Conservation (phyloP, 1,140 invertebrate species). For the Micrasema minimum region DNA sequence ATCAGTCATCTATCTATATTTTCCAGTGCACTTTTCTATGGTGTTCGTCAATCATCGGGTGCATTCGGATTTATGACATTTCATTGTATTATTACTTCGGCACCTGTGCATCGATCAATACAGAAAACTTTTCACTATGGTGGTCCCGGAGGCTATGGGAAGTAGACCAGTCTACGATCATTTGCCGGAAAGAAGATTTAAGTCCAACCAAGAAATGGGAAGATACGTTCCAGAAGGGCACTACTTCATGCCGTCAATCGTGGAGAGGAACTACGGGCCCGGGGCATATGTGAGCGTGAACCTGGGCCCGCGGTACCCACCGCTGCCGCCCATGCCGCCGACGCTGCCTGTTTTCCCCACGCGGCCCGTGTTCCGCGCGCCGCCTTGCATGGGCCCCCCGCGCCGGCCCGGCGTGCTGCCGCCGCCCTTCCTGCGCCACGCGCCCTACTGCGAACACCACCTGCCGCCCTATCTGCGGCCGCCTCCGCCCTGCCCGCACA, state of each 20-base stretch:
- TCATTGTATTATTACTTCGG: not conserved
- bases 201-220: not conserved
- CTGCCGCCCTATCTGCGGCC: not conserved
- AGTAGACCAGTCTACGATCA: not conserved
- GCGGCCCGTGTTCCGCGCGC: conserved; percentile 33
- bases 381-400: conserved; percentile 1
- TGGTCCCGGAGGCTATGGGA: conserved; percentile 14
- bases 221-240: not conserved
- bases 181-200: conserved; percentile 1
- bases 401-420: conserved; percentile 6
- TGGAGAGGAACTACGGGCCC: not conserved
- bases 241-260: not conserved
- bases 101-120: conserved; percentile 8
- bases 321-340: conserved; percentile 55
- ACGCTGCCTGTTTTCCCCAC: conserved; percentile 56
- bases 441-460: not conserved
- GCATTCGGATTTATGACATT: no score
- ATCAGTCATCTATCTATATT: no score
- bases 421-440: not conserved
- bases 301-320: not conserved
- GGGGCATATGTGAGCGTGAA: not conserved
- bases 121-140: not conserved
- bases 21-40: no score
- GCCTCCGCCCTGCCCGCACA: not conserved
- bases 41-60: conserved; percentile 5